phyloP scores from a whole-genome alignment of 2,888 invertebrate genomes.

The Eupithecia vulgata region DNA sequence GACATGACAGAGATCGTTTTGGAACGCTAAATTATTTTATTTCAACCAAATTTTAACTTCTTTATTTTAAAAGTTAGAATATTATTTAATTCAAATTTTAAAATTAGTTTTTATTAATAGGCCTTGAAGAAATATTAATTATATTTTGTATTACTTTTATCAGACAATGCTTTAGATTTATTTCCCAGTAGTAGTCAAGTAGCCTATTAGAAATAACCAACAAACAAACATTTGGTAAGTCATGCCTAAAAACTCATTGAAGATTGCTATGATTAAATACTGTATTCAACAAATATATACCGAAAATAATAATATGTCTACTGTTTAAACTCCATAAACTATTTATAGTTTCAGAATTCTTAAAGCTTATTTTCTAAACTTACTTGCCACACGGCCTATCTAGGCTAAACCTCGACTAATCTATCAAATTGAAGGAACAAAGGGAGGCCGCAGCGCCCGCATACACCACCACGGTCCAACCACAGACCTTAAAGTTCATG shows the following conservation, averaged over 20 bases:
- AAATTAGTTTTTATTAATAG: too few relatives aligned
- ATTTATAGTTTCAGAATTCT: not conserved
- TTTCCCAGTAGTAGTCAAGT: too few relatives aligned
- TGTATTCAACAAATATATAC: too few relatives aligned
- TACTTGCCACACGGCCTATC: not conserved
- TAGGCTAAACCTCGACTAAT: slow-evolving; percentile 23
- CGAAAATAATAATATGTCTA: too few relatives aligned
- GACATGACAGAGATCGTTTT: too few relatives aligned
- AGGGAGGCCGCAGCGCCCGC: slow-evolving; percentile 31
- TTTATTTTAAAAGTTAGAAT: too few relatives aligned
- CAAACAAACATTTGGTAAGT: not conserved
- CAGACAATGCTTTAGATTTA: too few relatives aligned
- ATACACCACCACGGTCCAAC: slow-evolving; percentile 20
- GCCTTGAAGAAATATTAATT: too few relatives aligned
- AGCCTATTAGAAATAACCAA: not conserved
- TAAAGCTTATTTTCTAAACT: not conserved
- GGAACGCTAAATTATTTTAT: too few relatives aligned
- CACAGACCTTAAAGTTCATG: slow-evolving; percentile 29
- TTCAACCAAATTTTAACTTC: too few relatives aligned
- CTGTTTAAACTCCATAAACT: not conserved
- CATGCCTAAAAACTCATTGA: not conserved
- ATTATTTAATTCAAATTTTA: too few relatives aligned
- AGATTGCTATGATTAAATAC: not conserved
- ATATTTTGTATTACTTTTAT: too few relatives aligned
- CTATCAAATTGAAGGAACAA: slow-evolving; percentile 32